phyloP scores from a whole-genome alignment of 2,888 invertebrate species.

The Pyrochroa serraticornis region DNA sequence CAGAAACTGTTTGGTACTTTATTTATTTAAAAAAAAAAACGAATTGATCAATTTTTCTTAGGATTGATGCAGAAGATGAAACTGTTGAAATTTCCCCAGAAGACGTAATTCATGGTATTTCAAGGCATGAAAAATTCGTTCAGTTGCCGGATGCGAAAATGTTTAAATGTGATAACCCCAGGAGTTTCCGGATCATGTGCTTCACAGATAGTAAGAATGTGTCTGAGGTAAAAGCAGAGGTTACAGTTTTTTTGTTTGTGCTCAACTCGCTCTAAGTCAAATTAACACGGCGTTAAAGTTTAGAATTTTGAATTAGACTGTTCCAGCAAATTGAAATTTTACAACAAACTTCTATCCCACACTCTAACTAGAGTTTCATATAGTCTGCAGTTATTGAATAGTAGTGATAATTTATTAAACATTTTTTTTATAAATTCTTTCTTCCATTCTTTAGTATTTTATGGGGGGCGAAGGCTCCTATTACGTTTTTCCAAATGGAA shows the following conservation, averaged over 20 bases:
- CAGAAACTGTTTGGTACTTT: background rate
- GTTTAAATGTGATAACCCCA: constrained; percentile 13
- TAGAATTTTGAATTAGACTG: no score
- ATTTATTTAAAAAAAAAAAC: background rate
- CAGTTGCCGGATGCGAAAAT: constrained; percentile 15
- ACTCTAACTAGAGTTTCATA: no score
- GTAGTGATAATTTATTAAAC: no score
- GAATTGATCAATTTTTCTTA: background rate
- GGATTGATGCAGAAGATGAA: constrained; percentile 23
- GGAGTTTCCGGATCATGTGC: constrained; percentile 17
- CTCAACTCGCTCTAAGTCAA: no score
- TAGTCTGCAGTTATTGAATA: no score
- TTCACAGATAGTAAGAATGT: constrained; percentile 16
- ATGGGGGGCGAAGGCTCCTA: constrained; percentile 19
- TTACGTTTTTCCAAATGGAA: constrained; percentile 13
- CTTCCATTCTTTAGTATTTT: constrained; percentile 12
- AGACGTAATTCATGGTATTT: constrained; percentile 15
- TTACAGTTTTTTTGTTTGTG: no score
- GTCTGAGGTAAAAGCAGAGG: constrained; percentile 11
- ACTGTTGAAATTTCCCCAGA: constrained; percentile 9
- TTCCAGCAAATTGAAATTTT: no score
- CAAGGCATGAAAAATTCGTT: constrained; percentile 21
- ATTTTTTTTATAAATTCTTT: no score
- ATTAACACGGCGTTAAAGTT: no score
- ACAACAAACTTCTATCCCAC: no score